Evolutionary conservation across 2,888 invertebrate genomes (phyloP), one percentile per base, ranked within the genome.

Genomic region (Mesorhabditis spiculigera): DNA sequence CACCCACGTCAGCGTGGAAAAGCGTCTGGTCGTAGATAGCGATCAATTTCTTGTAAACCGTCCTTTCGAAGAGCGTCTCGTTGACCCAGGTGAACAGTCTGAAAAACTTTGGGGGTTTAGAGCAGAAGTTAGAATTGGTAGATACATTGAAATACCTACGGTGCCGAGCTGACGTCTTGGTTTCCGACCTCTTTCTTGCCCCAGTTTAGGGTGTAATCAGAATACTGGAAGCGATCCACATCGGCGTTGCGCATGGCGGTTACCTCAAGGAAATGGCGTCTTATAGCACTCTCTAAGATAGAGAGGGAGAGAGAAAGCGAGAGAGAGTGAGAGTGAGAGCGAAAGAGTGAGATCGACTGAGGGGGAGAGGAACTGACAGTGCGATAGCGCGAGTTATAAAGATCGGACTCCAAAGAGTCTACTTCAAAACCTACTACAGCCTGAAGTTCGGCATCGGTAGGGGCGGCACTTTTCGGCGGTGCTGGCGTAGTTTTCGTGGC

Each of bases 191-290:
- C 75, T 16, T 82, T 68, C 28, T 68, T 74, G 64, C 82, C 82
- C 82, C 82, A 83, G 73, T 84, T 75, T 71, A 83, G 73, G 5
- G 69, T 73, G 65, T 80, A 75, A 66, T 80, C 79, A 6, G 72
- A 45, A 3, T 74, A 44, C 8, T 68, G 45, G n/a, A 82, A 78
- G 58, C 78, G 70, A 68, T 83, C 83, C n/a, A 73, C 75, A 71
- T 84, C 84, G 41, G 72, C 79, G 5, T 66, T 73, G 70, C 81
- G 75, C 80, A 84, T 82, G 28, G 74, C 69, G 68, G 78, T 78
- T 43, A 84, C 79, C 50, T 45, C 42, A 65, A 10, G 6, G 3
- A 66, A 8, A 45, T 43, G 6, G 6, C 16, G 8, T 65, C 13
- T 43, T 65, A 42, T 4, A 65, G 4, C 8, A 65, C 8, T 13